Base-by-base conservation (phyloP, 1,140 invertebrate genomes). In the Chymomyza costata region DNA sequence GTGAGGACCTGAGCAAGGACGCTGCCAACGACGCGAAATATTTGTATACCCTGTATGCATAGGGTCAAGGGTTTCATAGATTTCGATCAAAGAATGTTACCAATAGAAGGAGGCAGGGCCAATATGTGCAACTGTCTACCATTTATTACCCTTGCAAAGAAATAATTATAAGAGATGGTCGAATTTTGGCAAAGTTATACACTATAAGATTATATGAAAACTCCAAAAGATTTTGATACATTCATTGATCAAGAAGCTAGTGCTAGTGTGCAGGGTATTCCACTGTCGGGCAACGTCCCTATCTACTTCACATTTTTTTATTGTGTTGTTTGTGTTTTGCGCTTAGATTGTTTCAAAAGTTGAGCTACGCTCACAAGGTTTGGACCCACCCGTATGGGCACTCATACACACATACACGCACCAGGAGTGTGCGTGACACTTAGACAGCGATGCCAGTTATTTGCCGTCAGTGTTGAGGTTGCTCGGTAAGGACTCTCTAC, bases 251-350 rank as follows among this genome's bases (percentile, higher is more conserved):
- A n/a, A n/a, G n/a, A n/a, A n/a, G n/a, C n/a, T n/a, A n/a, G n/a
- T n/a, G n/a, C n/a, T n/a, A n/a, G n/a, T n/a, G n/a, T n/a, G n/a
- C n/a, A n/a, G n/a, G n/a, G n/a, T n/a, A n/a, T n/a, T n/a, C n/a
- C n/a, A n/a, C n/a, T n/a, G n/a, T n/a, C n/a, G 53, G 60, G 44
- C 69, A 76, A 40, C 21, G 21, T 25, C 21, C n/a, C n/a, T n/a
- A n/a, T n/a, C n/a, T n/a, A n/a, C n/a, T n/a, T n/a, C n/a, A n/a
- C n/a, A 8, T 5, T 8, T 25, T 25, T 76, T 65, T 76, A 57
- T 69, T 62, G 56, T 52, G 40, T 30, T 63, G 53, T 63, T 67
- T 73, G 58, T 50, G 60, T 58, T 47, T 57, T 65, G 52, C 19
- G 56, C 49, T 38, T 48, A 51, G 48, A 21, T 52, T 40, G 41